phyloP scores from a whole-genome alignment of 2,888 invertebrate genomes.

The Tinea trinotella region DNA sequence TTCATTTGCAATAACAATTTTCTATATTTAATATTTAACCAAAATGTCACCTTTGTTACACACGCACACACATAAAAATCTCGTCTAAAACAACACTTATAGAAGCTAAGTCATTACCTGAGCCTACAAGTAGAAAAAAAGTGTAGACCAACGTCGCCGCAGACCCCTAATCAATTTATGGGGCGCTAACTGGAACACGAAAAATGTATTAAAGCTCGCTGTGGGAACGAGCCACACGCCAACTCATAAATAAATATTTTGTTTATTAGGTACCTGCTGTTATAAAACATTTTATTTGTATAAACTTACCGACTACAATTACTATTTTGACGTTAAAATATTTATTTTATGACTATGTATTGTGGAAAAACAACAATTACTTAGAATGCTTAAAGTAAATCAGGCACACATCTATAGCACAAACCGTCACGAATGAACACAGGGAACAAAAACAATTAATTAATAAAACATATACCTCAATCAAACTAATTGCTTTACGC shows the following conservation, averaged over 20 bases:
- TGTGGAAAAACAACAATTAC: background rate
- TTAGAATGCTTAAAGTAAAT: background rate
- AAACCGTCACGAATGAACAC: slow-evolving; percentile 54
- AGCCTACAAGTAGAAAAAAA: slow-evolving; percentile 51
- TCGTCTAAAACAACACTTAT: slow-evolving; percentile 4
- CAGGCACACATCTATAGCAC: background rate
- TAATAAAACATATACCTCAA: slow-evolving; percentile 70
- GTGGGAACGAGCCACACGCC: slow-evolving; percentile 59
- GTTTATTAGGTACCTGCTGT: slow-evolving; percentile 14
- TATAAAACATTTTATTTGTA: background rate
- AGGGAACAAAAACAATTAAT: slow-evolving; percentile 67
- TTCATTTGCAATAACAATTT: too few relatives aligned
- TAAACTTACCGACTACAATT: background rate
- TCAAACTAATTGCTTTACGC: slow-evolving; percentile 71
- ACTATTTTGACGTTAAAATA: background rate
- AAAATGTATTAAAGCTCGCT: slow-evolving; percentile 67
- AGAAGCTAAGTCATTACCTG: slow-evolving; percentile 43
- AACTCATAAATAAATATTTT: slow-evolving; percentile 24
- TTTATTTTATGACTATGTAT: background rate
- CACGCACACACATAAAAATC: slow-evolving; percentile 1
- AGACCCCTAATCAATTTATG: slow-evolving; percentile 69
- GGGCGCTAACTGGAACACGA: slow-evolving; percentile 71
- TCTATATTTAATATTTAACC: too few relatives aligned
- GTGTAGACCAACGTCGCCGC: slow-evolving; percentile 52
- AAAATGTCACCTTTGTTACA: background rate